phyloP scores from a whole-genome alignment of 2,113 vertebrate genomes.

The Stictonetta naevosa region DNA sequence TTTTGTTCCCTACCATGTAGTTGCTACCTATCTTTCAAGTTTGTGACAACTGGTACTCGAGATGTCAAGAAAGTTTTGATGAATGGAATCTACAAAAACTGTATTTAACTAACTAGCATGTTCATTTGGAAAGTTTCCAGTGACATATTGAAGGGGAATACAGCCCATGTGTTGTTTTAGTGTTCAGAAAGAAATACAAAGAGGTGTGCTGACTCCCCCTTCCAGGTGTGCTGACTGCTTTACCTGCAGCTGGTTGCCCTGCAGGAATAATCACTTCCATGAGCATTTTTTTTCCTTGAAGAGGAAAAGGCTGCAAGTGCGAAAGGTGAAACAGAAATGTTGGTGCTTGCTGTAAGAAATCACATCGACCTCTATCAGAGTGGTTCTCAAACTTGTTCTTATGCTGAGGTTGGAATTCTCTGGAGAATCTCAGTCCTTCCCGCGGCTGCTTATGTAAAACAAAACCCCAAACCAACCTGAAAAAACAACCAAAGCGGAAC shows the following conservation, averaged over 20 bases:
- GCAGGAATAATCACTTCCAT: slow-evolving; percentile 1
- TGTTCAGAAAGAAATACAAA: slow-evolving; percentile 60
- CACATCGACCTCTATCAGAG: slow-evolving; percentile 56
- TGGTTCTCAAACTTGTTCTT: slow-evolving; percentile 68
- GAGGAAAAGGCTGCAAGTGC: slow-evolving; percentile 53
- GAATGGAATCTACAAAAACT: slow-evolving; percentile 71
- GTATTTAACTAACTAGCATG: slow-evolving; percentile 75
- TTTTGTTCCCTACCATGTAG: slow-evolving; percentile 76
- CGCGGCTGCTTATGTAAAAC: slow-evolving; percentile 13
- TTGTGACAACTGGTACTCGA: slow-evolving; percentile 65
- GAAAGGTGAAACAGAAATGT: slow-evolving; percentile 17
- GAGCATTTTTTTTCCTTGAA: background rate
- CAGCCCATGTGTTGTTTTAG: slow-evolving; percentile 43
- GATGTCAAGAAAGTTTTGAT: slow-evolving; percentile 66
- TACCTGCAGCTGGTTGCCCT: slow-evolving; percentile 51
- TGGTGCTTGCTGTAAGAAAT: slow-evolving; percentile 44
- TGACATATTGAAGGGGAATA: slow-evolving; percentile 55
- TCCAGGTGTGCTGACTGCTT: slow-evolving; percentile 28
- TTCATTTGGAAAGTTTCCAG: slow-evolving; percentile 61
- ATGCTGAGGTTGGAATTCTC: slow-evolving; percentile 21
- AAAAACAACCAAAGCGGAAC: background rate
- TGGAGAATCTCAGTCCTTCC: slow-evolving; percentile 34
- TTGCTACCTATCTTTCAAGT: slow-evolving; percentile 64
- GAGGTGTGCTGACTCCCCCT: slow-evolving; percentile 2
- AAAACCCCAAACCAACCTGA: background rate